These are phyloP conservation scores for Peromyscus leucopus DNA, from an alignment of 2,113 vertebrate genomes.

Conservation along the genomic window DNA sequence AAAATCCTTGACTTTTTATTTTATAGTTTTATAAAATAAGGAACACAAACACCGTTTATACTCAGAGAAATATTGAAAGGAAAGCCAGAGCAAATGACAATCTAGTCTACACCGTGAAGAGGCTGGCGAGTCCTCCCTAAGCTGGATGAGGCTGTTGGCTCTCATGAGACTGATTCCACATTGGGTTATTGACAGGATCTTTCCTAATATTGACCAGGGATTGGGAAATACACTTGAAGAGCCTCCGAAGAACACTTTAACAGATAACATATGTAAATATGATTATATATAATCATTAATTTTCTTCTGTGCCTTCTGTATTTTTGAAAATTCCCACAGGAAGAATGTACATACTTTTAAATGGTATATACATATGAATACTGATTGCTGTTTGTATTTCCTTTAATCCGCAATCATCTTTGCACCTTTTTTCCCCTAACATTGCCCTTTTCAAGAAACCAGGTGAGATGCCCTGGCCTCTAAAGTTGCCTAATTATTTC, in stretches of 20 bases:
- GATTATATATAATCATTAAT: background rate
- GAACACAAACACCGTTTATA: background rate
- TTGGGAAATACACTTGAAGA: background rate
- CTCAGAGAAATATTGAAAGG: slow-evolving; percentile 32
- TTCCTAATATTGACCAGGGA: background rate
- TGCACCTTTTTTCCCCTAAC: background rate
- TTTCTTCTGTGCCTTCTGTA: background rate
- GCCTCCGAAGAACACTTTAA: background rate
- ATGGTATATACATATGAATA: background rate
- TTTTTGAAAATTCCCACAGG: slow-evolving; percentile 22
- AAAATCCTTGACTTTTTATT: slow-evolving; percentile 27
- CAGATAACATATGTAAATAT: background rate
- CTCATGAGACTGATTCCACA: background rate
- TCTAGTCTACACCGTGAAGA: background rate
- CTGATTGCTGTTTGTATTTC: background rate
- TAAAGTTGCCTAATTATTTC: background rate
- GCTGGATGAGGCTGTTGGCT: background rate
- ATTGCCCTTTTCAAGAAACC: background rate
- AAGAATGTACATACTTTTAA: slow-evolving; percentile 9
- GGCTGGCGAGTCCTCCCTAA: background rate
- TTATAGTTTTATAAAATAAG: slow-evolving; percentile 29
- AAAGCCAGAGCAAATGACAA: background rate
- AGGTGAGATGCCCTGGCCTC: background rate
- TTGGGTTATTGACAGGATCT: background rate
- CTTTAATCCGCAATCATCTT: background rate